Evolutionary conservation across 92 coral and sea anemone genomes (phyloP).

Genomic region (Umimayanthus kanabou): DNA sequence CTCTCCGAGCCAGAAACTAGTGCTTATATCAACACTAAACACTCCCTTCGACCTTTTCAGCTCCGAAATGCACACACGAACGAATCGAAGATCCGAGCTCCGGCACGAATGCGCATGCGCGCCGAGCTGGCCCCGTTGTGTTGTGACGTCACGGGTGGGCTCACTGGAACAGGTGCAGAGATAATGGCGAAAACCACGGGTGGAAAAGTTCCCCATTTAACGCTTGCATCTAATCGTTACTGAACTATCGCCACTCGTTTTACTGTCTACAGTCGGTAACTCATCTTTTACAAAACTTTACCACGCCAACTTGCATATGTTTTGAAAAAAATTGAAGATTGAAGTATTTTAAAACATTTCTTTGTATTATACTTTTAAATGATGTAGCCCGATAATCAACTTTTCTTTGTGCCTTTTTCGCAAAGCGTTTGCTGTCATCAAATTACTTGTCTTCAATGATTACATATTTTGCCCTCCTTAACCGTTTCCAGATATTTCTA

Average conservation of each 20-base stretch:
- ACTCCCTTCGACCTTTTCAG: conserved; percentile 16
- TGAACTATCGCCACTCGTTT: too few species aligned
- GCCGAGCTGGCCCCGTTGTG: conserved; percentile 27
- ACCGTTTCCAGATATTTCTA: not conserved
- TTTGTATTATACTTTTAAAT: too few species aligned
- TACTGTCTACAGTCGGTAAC: not conserved
- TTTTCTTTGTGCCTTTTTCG: too few species aligned
- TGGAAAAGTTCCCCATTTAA: not conserved
- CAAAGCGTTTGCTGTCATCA: not conserved
- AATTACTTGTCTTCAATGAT: too few species aligned
- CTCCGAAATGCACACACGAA: conserved; percentile 27
- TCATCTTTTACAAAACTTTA: not conserved
- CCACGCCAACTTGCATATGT: not conserved
- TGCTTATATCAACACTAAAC: conserved; percentile 9
- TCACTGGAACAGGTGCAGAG: conserved; percentile 31
- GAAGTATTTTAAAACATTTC: not conserved
- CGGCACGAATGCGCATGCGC: conserved; percentile 38
- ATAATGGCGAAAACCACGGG: too few species aligned
- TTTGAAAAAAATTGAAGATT: too few species aligned
- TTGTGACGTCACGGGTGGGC: conserved; percentile 18
- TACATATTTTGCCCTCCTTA: not conserved
- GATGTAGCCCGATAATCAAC: too few species aligned
- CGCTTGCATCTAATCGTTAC: not conserved
- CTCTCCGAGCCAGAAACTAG: conserved; percentile 12
- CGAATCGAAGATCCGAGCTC: conserved; percentile 16